Conservation (phyloP, 1,140 invertebrate species). For the Nasonia longicornis region DNA sequence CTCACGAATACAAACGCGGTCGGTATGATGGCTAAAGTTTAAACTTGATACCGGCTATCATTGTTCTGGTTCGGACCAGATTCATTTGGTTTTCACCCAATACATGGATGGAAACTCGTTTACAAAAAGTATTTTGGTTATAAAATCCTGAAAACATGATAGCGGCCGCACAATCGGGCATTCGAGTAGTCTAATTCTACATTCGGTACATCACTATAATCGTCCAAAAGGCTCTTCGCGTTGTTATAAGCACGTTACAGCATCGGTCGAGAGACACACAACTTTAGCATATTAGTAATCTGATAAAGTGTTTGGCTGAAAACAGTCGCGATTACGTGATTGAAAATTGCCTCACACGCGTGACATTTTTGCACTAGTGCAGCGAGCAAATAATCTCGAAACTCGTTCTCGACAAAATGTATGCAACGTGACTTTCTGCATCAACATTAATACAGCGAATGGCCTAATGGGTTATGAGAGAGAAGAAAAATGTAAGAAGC, state of each 20-base stretch:
- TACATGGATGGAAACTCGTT: not conserved
- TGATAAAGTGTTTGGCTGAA: not conserved
- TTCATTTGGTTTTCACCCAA: constrained; percentile 9
- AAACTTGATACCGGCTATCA: constrained; percentile 16
- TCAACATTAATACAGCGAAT: not conserved
- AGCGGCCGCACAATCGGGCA: not conserved
- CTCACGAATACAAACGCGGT: no score
- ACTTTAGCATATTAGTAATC: not conserved
- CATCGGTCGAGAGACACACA: not conserved
- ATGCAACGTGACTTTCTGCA: not conserved
- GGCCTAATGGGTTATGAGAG: not conserved
- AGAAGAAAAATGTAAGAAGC: constrained; percentile 2
- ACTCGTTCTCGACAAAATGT: not conserved
- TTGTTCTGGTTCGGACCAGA: constrained; percentile 7
- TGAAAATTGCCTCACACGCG: not conserved
- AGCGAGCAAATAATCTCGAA: not conserved
- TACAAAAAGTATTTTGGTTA: not conserved
- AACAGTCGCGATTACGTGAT: not conserved
- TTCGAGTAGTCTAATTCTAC: not conserved
- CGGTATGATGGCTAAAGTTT: not conserved
- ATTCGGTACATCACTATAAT: not conserved
- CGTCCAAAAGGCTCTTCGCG: not conserved
- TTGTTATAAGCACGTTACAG: not conserved
- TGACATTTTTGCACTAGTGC: not conserved
- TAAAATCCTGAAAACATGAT: not conserved